Evolutionary conservation across 2,888 invertebrate species (phyloP), one percentile per base, ranked within the genome.

Genomic region (Dromius quadrimaculatus): DNA sequence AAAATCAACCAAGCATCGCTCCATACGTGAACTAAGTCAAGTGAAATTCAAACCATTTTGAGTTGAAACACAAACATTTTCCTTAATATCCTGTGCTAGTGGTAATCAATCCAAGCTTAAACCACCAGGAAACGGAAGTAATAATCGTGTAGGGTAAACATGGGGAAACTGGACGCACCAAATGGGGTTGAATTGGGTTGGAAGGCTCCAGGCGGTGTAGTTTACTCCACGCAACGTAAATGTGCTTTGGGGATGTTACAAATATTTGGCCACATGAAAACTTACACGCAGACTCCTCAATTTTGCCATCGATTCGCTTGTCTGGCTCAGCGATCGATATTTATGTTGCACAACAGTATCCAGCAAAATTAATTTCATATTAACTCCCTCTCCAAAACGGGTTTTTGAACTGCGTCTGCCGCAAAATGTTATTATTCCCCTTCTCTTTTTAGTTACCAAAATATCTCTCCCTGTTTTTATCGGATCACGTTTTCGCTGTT

Each of bases 71-170:
- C 36, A 65, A 66, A 63, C 63, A 63, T 50, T 22, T 23, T 32
- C 36, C 47, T 66, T 66, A 36, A 66, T 66, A 66, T 66, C 68
- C 68, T 68, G 59, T 11, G 22, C 20, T 23, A n/a, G 15, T 66
- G 15, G 68, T 68, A 59, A 68, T 65, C 65, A 65, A 65, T 65
- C 34, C 36, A 17, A 65, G 65, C 50, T 65, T 65, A 65, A 47
- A 13, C 47, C 15, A 50, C 19, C 22, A 19, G 65, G 41, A 50
- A 45, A 32, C 65, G 65, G 65, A 65, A 50, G 65, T 22, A 65
- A 65, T 65, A 65, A 65, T 34, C 65, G 47, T 20, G 19, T 45
- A 47, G 34, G 47, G 50, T 20, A 65, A 65, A 65, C 50, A 65
- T 36, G 34, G 45, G 22, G 34, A 15, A 47, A 65, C 65, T 65